Conservation (phyloP, 2,888 invertebrate species). For the Nipponacmea schrenckii region DNA sequence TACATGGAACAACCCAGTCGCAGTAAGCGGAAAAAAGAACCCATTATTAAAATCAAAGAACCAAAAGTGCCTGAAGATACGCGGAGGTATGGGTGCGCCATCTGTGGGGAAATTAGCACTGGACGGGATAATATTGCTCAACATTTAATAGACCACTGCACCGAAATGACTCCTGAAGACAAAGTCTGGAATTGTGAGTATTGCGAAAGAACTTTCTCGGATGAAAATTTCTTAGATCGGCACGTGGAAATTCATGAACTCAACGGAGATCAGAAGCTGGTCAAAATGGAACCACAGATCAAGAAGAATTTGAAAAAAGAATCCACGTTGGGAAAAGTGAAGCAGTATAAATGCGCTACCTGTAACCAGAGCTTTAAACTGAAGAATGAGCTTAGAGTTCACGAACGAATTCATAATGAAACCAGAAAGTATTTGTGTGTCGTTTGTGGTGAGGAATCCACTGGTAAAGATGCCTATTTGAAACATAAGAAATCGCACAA, state of each 20-base stretch:
- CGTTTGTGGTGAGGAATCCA: neutral
- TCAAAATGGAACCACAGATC: neutral
- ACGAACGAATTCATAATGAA: neutral
- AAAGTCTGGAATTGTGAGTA: neutral
- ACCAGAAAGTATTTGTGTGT: neutral
- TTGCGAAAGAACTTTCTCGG: neutral
- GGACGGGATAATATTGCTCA: neutral
- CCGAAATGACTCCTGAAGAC: neutral
- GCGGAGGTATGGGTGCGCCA: neutral
- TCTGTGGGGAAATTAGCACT: neutral
- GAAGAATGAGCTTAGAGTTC: neutral
- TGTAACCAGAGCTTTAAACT: neutral
- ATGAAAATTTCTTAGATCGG: neutral
- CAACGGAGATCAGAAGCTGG: neutral
- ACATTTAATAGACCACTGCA: neutral
- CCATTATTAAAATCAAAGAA: neutral
- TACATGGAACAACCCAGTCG: neutral
- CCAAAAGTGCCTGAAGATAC: neutral
- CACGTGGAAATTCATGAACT: neutral
- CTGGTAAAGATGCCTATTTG: neutral
- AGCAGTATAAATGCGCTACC: neutral
- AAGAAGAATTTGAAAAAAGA: neutral
- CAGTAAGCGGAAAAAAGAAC: neutral
- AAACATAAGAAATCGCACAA: neutral
- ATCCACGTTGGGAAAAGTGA: too few relatives aligned